These are phyloP conservation scores for Eupithecia subfuscata DNA, from an alignment of 2,888 invertebrate species.

Conservation along the genomic window DNA sequence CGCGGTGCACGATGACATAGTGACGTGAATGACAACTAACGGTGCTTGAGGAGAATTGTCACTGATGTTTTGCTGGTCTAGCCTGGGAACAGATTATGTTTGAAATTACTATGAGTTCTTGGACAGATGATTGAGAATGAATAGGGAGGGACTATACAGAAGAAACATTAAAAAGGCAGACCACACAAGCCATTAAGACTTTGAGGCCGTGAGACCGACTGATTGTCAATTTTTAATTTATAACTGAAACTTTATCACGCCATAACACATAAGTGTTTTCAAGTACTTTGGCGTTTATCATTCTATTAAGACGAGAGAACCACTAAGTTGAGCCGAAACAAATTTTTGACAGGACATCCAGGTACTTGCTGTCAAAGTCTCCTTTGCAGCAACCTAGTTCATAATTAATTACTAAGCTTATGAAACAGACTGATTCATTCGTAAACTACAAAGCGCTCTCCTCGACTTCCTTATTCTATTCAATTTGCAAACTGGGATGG, in stretches of 20 bases:
- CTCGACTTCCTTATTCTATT: conserved; percentile 3
- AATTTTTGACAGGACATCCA: background rate
- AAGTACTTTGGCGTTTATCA: background rate
- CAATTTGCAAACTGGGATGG: conserved; percentile 14
- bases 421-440: background rate
- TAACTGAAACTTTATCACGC: background rate
- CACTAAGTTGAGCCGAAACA: background rate
- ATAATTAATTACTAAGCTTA: background rate
- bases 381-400: background rate
- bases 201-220: background rate
- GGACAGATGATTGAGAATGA: background rate
- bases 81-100: conserved; percentile 45
- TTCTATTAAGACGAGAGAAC: background rate
- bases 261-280: background rate
- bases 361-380: background rate
- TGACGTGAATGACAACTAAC: conserved; percentile 44
- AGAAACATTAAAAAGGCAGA: background rate
- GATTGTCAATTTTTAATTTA: background rate
- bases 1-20: conserved; percentile 52
- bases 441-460: background rate
- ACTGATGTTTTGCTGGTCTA: conserved; percentile 53
- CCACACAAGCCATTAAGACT: background rate
- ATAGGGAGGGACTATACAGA: background rate
- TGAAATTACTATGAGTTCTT: background rate
- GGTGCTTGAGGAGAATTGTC: conserved; percentile 38